Percentiles rank a stretch among this genome's conserved stretches.
Conservation (phyloP, 2,113 vertebrate species). For the Nothoprocta pentlandii region DNA sequence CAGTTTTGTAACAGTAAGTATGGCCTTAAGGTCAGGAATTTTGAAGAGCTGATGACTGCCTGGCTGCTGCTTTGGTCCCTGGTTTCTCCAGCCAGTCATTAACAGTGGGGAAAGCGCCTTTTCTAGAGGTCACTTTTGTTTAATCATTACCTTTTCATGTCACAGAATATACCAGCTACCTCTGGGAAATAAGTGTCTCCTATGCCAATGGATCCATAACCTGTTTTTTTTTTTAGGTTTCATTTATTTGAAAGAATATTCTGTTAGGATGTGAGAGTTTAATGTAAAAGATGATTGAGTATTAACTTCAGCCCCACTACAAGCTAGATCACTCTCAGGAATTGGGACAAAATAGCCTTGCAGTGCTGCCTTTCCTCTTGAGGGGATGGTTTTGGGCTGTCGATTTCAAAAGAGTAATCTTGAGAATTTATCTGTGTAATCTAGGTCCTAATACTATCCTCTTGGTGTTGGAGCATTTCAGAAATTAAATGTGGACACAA, state of each 20-base stretch:
- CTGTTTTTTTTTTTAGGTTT: conserved; percentile 19
- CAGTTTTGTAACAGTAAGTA: conserved; percentile 70
- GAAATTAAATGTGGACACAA: not conserved
- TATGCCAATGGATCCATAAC: not conserved
- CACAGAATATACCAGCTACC: conserved; percentile 42
- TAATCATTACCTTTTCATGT: conserved; percentile 32
- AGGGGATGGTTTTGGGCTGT: conserved; percentile 7
- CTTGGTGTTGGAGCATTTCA: not conserved
- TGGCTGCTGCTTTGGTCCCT: conserved; percentile 38
- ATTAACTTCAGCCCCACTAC: not conserved
- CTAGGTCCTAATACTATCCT: not conserved
- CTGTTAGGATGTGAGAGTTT: not conserved
- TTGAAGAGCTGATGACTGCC: conserved; percentile 73
- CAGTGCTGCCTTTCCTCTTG: not conserved
- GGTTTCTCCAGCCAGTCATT: conserved; percentile 59
- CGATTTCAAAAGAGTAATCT: conserved; percentile 51
- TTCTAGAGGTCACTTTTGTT: conserved; percentile 19
- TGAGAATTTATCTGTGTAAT: conserved; percentile 63
- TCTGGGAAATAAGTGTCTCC: conserved; percentile 60
- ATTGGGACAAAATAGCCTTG: not conserved
- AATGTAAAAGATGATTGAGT: conserved; percentile 42
- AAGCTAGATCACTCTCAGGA: conserved; percentile 32
- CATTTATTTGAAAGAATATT: conserved; percentile 52
- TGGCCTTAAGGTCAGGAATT: conserved; percentile 74
- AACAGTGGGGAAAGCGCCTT: conserved; percentile 41